phyloP scores from a whole-genome alignment of 23 tunicate species.

The Halocynthia roretzi region DNA sequence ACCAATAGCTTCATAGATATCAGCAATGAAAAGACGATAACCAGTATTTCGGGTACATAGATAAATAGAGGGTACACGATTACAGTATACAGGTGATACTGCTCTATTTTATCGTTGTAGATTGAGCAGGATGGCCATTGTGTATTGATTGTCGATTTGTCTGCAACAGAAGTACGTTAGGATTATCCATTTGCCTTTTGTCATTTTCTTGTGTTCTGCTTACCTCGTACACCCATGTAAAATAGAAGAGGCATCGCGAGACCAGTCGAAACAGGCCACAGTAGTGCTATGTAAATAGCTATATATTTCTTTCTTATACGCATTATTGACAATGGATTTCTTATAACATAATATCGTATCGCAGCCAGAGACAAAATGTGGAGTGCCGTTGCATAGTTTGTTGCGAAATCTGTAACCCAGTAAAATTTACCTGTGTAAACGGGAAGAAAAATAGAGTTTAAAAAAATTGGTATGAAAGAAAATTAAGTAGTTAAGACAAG shows the following conservation, averaged over 20 bases:
- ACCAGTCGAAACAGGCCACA: background rate
- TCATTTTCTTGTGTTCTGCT: background rate
- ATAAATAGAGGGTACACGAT: too few relatives aligned
- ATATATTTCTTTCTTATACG: background rate
- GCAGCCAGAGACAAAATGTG: slow-evolving; percentile 62
- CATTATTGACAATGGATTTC: slow-evolving; percentile 31
- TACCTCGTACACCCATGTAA: slow-evolving; percentile 7
- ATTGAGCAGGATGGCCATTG: too few relatives aligned
- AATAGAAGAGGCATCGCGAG: background rate
- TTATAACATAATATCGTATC: slow-evolving; percentile 37
- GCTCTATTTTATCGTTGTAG: too few relatives aligned
- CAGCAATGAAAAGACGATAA: too few relatives aligned
- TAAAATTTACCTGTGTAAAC: slow-evolving; percentile 53
- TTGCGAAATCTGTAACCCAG: slow-evolving; percentile 62
- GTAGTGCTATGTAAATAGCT: background rate
- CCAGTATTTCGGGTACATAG: too few relatives aligned
- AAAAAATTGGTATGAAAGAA: too few relatives aligned
- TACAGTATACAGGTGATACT: too few relatives aligned
- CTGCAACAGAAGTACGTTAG: too few relatives aligned
- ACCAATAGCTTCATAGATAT: too few relatives aligned
- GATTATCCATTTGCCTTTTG: too few relatives aligned
- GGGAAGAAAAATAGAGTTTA: background rate
- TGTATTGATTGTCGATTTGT: too few relatives aligned
- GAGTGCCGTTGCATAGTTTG: slow-evolving; percentile 55
- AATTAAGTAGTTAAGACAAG: background rate